These are phyloP conservation scores for Drosophila ambigua DNA, from an alignment of 1,140 invertebrate genomes.

Conservation along the genomic window DNA sequence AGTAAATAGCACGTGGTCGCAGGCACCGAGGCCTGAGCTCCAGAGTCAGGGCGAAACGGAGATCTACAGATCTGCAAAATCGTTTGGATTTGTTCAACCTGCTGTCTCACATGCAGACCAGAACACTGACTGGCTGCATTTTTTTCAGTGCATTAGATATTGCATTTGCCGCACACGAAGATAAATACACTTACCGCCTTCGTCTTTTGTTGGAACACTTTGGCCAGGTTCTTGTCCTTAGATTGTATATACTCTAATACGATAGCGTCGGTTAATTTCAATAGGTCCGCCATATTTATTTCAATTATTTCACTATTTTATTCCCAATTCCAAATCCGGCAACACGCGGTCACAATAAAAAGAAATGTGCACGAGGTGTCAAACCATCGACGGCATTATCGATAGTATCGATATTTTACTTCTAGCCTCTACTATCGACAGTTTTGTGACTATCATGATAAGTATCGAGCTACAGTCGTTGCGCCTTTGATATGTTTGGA, in stretches of 20 bases:
- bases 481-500: too few relatives aligned
- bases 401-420: too few relatives aligned
- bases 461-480: too few relatives aligned
- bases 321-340: conserved; percentile 25
- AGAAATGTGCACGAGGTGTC: conserved; percentile 38
- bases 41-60: too few relatives aligned
- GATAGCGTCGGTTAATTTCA: conserved; percentile 79
- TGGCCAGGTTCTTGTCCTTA: conserved; percentile 86
- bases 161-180: conserved; percentile 40
- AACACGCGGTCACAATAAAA: conserved; percentile 53
- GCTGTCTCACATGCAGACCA: not conserved
- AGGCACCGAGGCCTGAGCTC: not conserved
- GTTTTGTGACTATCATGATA: too few relatives aligned
- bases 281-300: conserved; percentile 54
- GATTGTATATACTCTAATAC: conserved; percentile 86
- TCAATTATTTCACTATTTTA: conserved; percentile 20
- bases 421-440: too few relatives aligned
- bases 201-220: conserved; percentile 86
- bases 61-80: too few relatives aligned
- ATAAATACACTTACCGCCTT: conserved; percentile 85
- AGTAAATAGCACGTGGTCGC: conserved; percentile 61
- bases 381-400: too few relatives aligned
- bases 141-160: conserved; percentile 3
- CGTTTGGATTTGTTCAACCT: not conserved
- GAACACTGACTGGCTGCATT: not conserved